phyloP scores from a whole-genome alignment of 2,113 vertebrate species.

The Megalops atlanticus region DNA sequence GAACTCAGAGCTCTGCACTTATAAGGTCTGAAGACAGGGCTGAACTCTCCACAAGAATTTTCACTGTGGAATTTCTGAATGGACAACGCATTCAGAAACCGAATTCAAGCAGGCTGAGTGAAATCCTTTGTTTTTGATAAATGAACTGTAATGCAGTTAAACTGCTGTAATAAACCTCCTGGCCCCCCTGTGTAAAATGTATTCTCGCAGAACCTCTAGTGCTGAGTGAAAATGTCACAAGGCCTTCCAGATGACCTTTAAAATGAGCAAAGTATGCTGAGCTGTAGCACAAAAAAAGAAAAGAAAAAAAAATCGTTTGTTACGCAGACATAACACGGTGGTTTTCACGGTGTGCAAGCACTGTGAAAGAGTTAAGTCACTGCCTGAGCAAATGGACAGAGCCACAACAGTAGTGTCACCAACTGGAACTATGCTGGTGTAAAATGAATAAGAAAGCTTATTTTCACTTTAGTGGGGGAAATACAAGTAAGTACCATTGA shows the following conservation, averaged over 20 bases:
- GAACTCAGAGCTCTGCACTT: background rate
- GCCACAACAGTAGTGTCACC: slow-evolving; percentile 21
- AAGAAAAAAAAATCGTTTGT: slow-evolving; percentile 38
- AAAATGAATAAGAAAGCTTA: slow-evolving; percentile 18
- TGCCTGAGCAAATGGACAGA: slow-evolving; percentile 32
- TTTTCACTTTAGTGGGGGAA: background rate
- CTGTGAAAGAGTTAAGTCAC: slow-evolving; percentile 30
- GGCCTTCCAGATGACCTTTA: slow-evolving; percentile 43
- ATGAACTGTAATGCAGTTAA: slow-evolving; percentile 35
- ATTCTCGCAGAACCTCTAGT: slow-evolving; percentile 32
- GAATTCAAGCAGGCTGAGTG: background rate
- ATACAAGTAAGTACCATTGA: background rate
- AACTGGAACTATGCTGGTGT: slow-evolving; percentile 33
- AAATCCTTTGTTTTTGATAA: slow-evolving; percentile 31
- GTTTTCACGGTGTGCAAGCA: slow-evolving; percentile 25
- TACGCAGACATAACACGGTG: slow-evolving; percentile 30
- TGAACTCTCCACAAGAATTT: slow-evolving; percentile 11
- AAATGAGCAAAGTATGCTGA: slow-evolving; percentile 30
- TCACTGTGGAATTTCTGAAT: slow-evolving; percentile 14
- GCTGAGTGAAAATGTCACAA: slow-evolving; percentile 36
- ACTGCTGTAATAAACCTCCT: slow-evolving; percentile 32
- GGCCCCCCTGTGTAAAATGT: slow-evolving; percentile 25
- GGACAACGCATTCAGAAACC: slow-evolving; percentile 15
- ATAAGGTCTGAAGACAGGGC: slow-evolving; percentile 9
- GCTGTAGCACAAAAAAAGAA: slow-evolving; percentile 32